Evolutionary conservation across 2,888 invertebrate species (phyloP).

Genomic region (Stramonita haemastoma): DNA sequence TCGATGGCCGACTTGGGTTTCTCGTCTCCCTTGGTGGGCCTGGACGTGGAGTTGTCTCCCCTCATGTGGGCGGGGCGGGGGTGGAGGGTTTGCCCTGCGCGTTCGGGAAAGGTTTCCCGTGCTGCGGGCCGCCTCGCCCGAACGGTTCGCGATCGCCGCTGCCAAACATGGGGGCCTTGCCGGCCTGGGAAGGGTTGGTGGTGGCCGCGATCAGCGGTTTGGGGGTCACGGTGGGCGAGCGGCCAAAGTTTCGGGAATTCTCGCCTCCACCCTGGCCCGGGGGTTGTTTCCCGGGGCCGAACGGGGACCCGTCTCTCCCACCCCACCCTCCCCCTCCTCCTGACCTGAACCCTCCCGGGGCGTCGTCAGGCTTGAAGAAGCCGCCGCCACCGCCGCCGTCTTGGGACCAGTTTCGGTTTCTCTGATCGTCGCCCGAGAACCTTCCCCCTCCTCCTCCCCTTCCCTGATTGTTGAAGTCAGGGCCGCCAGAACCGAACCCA

Average conservation of each 20-base stretch:
- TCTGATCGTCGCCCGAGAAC: not conserved
- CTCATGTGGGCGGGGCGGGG: not conserved
- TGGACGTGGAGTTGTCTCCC: not conserved
- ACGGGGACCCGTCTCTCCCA: not conserved
- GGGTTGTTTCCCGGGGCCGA: not conserved
- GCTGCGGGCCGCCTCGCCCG: not conserved
- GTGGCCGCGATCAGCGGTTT: not conserved
- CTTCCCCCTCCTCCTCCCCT: too few species aligned
- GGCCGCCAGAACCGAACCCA: not conserved
- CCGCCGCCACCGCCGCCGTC: not conserved
- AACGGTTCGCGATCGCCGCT: constrained; percentile 31
- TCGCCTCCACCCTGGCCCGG: constrained; percentile 9
- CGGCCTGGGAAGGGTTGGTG: not conserved
- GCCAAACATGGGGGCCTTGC: constrained; percentile 27
- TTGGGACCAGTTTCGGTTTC: constrained; percentile 26
- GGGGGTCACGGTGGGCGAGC: not conserved
- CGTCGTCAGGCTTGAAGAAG: not conserved
- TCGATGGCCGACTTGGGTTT: constrained; percentile 25
- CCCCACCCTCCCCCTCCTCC: not conserved
- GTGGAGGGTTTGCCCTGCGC: not conserved
- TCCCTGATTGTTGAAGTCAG: constrained; percentile 12
- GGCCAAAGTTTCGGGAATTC: not conserved
- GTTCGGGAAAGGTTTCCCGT: not conserved
- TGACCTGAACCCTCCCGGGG: not conserved
- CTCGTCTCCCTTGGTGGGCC: not conserved